Evolutionary conservation across 2,888 invertebrate species (phyloP).

Genomic region (Taphrorychus bicolor): DNA sequence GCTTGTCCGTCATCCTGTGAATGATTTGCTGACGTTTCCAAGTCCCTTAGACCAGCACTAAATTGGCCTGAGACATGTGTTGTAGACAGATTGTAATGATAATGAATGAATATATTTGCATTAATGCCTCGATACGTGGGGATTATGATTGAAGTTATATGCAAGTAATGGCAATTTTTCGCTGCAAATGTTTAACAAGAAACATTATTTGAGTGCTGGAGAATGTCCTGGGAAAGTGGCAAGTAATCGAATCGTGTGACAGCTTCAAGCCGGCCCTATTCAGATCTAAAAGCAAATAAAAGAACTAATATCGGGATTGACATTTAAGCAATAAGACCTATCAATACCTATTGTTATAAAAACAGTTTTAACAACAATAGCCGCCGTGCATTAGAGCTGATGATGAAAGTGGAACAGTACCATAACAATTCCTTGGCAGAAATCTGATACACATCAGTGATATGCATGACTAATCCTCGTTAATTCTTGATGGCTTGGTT

Average conservation of each 20-base stretch:
- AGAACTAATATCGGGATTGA: conserved; percentile 16
- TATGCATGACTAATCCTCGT: conserved; percentile 29
- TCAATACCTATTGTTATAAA: conserved; percentile 30
- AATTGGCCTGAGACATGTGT: conserved; percentile 30
- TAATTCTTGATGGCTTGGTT: conserved; percentile 22
- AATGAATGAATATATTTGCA: conserved; percentile 32
- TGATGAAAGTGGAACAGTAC: conserved; percentile 36
- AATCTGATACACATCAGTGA: conserved; percentile 27
- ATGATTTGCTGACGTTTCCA: conserved; percentile 31
- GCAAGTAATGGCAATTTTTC: neutral
- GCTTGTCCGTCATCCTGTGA: conserved; percentile 28
- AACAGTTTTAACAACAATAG: conserved; percentile 18
- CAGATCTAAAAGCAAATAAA: neutral
- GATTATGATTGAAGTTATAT: conserved; percentile 7
- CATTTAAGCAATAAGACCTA: conserved; percentile 23
- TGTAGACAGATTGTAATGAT: conserved; percentile 29
- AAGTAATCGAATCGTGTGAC: neutral
- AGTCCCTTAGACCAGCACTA: conserved; percentile 17
- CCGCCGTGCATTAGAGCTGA: conserved; percentile 20
- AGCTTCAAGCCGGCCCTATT: neutral
- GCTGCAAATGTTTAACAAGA: neutral
- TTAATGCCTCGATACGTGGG: conserved; percentile 16
- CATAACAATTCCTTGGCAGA: conserved; percentile 24
- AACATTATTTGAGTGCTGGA: neutral
- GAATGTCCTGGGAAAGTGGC: conserved; percentile 1